These are phyloP conservation scores for Zosterops borbonicus DNA, from an alignment of 2,113 vertebrate species.

Conservation along the genomic window DNA sequence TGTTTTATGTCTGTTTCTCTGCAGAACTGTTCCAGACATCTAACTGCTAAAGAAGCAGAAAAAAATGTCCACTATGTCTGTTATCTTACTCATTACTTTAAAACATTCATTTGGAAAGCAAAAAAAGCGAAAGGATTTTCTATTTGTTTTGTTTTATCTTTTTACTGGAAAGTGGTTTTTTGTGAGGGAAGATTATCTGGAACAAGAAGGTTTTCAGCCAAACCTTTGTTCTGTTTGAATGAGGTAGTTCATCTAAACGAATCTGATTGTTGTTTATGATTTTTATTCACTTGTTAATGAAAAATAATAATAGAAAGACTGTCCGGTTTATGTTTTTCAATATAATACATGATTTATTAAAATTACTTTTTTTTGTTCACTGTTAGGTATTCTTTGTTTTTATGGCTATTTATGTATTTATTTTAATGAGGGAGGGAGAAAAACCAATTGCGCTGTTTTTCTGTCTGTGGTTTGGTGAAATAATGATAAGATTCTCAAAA, in stretches of 20 bases:
- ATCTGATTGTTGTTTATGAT: background rate
- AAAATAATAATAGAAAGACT: background rate
- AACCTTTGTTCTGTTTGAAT: background rate
- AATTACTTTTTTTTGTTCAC: background rate
- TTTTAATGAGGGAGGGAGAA: background rate
- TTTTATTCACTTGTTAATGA: background rate
- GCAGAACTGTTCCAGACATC: background rate
- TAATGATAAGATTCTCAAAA: background rate
- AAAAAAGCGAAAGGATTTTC: background rate
- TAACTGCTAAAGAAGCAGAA: background rate
- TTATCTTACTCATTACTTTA: background rate
- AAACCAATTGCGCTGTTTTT: fast-evolving
- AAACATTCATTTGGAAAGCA: background rate
- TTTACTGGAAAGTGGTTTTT: background rate
- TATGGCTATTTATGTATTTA: background rate
- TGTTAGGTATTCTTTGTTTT: background rate
- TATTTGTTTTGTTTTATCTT: background rate
- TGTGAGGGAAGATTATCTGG: background rate
- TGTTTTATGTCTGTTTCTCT: background rate
- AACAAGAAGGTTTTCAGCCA: background rate
- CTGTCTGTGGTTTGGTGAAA: background rate
- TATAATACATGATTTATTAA: background rate
- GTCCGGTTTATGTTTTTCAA: background rate
- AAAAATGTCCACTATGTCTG: background rate
- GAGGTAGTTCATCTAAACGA: background rate